Percentiles rank a stretch among this genome's conserved stretches.
Conservation (phyloP, 2,797 vertebrate species). For the Babyrousa celebensis region DNA sequence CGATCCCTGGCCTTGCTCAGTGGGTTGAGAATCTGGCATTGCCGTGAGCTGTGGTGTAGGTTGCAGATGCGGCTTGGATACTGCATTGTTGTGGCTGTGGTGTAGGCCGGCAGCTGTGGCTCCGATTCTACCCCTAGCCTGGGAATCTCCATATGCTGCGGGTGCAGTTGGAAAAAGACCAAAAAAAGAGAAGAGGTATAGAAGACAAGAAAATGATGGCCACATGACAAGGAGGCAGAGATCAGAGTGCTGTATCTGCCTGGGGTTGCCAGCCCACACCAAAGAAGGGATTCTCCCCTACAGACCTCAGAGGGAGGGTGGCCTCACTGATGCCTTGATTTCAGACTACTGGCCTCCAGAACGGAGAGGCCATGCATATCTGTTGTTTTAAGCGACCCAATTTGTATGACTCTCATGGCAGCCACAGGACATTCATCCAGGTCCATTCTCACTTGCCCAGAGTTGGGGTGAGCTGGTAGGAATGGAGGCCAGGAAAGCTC, state of each 20-base stretch:
- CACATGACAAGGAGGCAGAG: neutral
- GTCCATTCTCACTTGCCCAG: neutral
- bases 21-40: too few species aligned
- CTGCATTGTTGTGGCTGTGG: too few species aligned
- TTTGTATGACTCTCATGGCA: neutral
- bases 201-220: neutral
- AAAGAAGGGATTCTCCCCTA: neutral
- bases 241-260: rapidly evolving
- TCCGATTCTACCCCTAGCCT: too few species aligned
- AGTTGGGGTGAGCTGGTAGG: neutral
- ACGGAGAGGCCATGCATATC: neutral
- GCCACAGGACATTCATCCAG: neutral
- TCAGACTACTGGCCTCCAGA: neutral
- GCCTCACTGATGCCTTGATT: neutral
- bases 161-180: too few species aligned
- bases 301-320: neutral
- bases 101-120: too few species aligned
- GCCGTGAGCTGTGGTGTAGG: too few species aligned
- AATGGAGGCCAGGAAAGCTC: neutral
- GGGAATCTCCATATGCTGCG: too few species aligned
- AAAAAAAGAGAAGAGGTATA: neutral
- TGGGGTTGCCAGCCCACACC: neutral
- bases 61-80: too few species aligned
- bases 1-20: too few species aligned
- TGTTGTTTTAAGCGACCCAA: neutral